Conservation (phyloP, 2,797 vertebrate genomes). For the Spondyliosoma cantharus region DNA sequence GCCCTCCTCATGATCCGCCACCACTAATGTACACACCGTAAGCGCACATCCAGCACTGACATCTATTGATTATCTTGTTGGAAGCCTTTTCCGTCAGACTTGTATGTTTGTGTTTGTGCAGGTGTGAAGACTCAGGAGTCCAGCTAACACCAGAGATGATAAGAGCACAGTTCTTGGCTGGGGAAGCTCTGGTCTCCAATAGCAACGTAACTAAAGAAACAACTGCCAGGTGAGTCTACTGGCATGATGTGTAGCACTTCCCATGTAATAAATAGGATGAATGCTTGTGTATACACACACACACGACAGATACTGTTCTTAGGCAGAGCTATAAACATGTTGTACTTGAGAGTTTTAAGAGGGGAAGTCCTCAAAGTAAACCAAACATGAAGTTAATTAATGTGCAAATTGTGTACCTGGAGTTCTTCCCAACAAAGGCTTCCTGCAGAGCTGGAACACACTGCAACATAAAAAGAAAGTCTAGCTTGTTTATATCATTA, state of each 20-base stretch:
- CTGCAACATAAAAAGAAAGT: background rate
- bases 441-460: constrained; percentile 38
- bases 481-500: background rate
- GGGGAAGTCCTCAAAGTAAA: constrained; percentile 53
- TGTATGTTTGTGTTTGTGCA: constrained; percentile 41
- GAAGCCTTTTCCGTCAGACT: background rate
- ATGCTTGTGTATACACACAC: constrained; percentile 3
- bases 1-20: constrained; percentile 64
- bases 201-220: constrained; percentile 29
- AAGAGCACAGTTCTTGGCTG: constrained; percentile 74
- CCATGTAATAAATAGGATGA: constrained; percentile 6
- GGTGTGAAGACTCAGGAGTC: constrained; percentile 60
- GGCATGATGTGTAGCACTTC: background rate
- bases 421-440: constrained; percentile 32
- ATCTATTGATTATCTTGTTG: background rate
- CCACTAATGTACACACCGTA: constrained; percentile 70
- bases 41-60: constrained; percentile 33
- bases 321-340: constrained; percentile 9
- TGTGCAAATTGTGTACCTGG: constrained; percentile 7
- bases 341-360: constrained; percentile 16
- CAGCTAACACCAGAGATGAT: constrained; percentile 82
- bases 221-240: constrained; percentile 38
- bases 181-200: constrained; percentile 37
- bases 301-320: background rate
- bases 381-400: constrained; percentile 45